Conservation (phyloP, 2,888 invertebrate genomes). For the Trachelus iudaicus region DNA sequence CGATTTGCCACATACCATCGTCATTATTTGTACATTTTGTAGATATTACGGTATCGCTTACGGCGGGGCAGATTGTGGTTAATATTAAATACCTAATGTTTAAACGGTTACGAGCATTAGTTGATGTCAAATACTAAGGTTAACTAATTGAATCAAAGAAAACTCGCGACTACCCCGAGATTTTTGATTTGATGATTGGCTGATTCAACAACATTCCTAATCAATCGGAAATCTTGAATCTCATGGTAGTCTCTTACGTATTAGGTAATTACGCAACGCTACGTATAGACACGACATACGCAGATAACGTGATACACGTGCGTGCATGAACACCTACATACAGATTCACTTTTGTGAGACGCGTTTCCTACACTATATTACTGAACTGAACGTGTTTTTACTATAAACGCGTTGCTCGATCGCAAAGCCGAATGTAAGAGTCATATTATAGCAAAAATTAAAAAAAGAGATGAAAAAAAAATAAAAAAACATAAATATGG, state of each 20-base stretch:
- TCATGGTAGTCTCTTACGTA: background rate
- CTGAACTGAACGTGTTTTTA: background rate
- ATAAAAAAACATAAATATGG: background rate
- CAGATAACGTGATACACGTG: background rate
- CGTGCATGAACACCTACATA: background rate
- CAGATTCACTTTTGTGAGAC: background rate
- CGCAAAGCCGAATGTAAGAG: slow-evolving; percentile 2
- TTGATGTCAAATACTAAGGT: slow-evolving; percentile 3
- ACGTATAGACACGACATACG: background rate
- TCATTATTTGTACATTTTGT: slow-evolving; percentile 51
- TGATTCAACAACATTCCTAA: background rate
- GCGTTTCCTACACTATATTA: background rate
- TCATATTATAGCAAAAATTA: background rate
- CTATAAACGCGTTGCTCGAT: background rate
- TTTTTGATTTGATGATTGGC: background rate
- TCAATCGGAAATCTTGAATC: background rate
- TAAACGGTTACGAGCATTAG: slow-evolving; percentile 13
- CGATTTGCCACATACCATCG: slow-evolving; percentile 10
- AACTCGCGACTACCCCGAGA: background rate
- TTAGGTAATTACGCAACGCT: background rate
- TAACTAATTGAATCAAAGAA: background rate
- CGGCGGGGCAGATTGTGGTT: slow-evolving; percentile 9
- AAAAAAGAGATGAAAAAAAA: background rate
- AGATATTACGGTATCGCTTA: slow-evolving; percentile 36
- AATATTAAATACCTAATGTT: slow-evolving; percentile 19